Conservation (phyloP, 2,797 vertebrate genomes). For the Cirrhinus mrigala region DNA sequence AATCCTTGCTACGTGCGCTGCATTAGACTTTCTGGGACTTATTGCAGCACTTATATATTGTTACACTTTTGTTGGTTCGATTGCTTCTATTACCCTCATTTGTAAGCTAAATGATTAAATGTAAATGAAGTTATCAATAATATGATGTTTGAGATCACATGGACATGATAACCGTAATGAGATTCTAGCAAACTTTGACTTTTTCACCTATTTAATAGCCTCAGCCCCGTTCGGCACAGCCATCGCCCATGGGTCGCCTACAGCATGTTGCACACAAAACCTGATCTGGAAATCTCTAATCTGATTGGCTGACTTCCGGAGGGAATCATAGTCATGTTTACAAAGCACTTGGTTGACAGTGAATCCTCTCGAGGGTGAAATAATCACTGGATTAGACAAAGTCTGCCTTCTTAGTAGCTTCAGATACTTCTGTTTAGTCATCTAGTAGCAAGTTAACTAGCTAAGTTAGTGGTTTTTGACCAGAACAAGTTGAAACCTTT, state of each 20-base stretch:
- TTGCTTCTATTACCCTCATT: no score
- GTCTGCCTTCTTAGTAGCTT: neutral
- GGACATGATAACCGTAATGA: neutral
- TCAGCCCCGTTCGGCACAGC: neutral
- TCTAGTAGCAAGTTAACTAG: neutral
- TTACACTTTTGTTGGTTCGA: no score
- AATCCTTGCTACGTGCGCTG: no score
- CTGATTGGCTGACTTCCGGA: neutral
- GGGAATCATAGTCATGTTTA: conserved; percentile 21
- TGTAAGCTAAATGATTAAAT: no score
- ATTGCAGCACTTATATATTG: no score
- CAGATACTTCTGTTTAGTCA: neutral
- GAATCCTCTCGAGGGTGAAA: neutral
- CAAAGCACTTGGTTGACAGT: conserved; percentile 3
- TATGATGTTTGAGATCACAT: neutral
- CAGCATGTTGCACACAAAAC: conserved; percentile 12
- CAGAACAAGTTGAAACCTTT: neutral
- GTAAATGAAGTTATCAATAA: neutral
- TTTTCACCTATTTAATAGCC: neutral
- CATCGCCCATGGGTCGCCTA: neutral
- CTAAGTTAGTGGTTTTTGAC: neutral
- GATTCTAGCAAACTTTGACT: neutral
- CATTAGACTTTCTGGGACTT: no score
- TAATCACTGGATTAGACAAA: neutral
- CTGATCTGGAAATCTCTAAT: neutral